Conservation (phyloP, 2,797 vertebrate genomes). For the Sciurus carolinensis region DNA sequence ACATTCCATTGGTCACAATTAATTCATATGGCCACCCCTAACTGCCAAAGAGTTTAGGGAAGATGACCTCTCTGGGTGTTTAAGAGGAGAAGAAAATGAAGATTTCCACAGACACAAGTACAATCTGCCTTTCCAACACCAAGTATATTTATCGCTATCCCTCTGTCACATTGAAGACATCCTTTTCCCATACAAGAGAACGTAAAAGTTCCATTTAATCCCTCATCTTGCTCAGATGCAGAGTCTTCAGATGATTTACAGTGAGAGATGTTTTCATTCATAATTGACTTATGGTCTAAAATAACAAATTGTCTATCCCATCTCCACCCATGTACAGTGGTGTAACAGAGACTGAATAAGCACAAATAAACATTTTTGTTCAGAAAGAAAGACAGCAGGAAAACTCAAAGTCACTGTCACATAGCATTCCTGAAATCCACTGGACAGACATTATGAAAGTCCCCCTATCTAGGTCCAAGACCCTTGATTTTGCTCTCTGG, state of each 20-base stretch:
- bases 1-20: neutral
- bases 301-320: neutral
- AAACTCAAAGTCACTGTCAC: neutral
- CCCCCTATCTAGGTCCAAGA: neutral
- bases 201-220: neutral
- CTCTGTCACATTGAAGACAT: neutral
- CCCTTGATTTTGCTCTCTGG: neutral
- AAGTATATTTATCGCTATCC: neutral
- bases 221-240: neutral
- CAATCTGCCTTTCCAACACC: neutral
- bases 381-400: neutral
- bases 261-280: neutral
- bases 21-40: neutral
- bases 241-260: neutral
- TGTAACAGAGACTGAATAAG: neutral
- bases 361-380: neutral
- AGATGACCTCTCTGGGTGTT: neutral
- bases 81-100: slow-evolving; percentile 2
- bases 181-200: neutral
- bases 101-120: neutral
- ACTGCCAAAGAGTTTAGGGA: neutral
- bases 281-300: neutral
- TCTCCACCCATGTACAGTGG: fast-evolving
- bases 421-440: neutral
- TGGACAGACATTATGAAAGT: neutral